Percentiles rank a stretch among this genome's conserved stretches.
phyloP scores from a whole-genome alignment of 2,888 invertebrate genomes.

The Meandrusa payeni region DNA sequence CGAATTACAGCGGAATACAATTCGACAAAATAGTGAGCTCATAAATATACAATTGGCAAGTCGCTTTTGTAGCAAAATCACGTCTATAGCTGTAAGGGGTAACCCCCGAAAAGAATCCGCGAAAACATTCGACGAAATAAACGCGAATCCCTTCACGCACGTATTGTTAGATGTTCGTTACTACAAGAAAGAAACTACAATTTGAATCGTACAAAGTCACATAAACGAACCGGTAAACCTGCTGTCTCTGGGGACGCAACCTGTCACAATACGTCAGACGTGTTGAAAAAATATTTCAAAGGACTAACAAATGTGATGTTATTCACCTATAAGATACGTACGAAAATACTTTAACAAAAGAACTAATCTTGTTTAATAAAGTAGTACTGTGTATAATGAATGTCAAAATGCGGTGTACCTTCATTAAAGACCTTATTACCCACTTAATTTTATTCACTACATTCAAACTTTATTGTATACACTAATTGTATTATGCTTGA shows the following conservation, averaged over 20 bases:
- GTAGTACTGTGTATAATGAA: too few relatives aligned
- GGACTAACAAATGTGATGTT: constrained; percentile 12
- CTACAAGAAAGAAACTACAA: constrained; percentile 67
- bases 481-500: too few relatives aligned
- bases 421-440: too few relatives aligned
- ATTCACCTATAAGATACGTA: too few relatives aligned
- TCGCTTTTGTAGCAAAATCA: constrained; percentile 66
- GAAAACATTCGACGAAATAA: constrained; percentile 59
- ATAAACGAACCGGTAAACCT: constrained; percentile 73
- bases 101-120: constrained; percentile 55
- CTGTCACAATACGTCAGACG: constrained; percentile 52
- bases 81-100: constrained; percentile 52
- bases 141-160: constrained; percentile 63
- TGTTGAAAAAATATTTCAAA: constrained; percentile 41
- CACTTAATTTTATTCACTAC: too few relatives aligned
- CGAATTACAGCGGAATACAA: constrained; percentile 44
- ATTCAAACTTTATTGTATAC: too few relatives aligned
- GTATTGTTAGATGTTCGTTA: constrained; percentile 74
- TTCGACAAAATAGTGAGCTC: constrained; percentile 63
- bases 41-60: constrained; percentile 78
- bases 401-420: too few relatives aligned
- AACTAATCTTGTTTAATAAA: too few relatives aligned
- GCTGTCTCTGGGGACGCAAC: constrained; percentile 50
- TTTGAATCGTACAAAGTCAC: constrained; percentile 67
- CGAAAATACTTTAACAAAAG: too few relatives aligned